phyloP scores from a whole-genome alignment of 2,113 vertebrate genomes.

The Hyaena hyaena region DNA sequence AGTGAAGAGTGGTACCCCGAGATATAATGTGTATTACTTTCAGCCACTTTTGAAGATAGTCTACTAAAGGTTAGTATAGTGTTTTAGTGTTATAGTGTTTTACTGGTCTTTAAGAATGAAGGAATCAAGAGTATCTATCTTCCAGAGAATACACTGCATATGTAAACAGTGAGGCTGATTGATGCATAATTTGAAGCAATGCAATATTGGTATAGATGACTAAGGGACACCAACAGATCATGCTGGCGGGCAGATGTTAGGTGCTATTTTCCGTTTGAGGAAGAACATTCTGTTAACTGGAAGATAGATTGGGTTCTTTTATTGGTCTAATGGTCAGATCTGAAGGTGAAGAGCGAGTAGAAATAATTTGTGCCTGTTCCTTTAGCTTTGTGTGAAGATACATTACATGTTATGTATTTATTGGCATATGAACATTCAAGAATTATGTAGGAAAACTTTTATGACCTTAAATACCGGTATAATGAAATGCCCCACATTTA shows the following conservation, averaged over 20 bases:
- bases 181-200: not conserved
- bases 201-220: not conserved
- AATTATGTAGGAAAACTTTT: not conserved
- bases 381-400: constrained; percentile 13
- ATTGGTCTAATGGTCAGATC: constrained; percentile 1
- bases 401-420: not conserved
- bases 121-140: not conserved
- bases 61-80: not conserved
- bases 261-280: not conserved
- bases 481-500: not conserved
- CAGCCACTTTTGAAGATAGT: not conserved
- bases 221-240: not conserved
- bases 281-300: not conserved
- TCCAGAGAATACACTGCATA: not conserved
- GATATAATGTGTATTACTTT: not conserved
- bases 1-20: not conserved
- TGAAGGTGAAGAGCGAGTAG: not conserved
- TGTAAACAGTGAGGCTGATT: not conserved
- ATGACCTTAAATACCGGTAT: not conserved
- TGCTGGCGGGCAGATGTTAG: not conserved
- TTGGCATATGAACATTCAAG: not conserved
- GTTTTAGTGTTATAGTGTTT: not conserved
- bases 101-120: constrained; percentile 1
- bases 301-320: not conserved
- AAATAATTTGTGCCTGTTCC: constrained; percentile 19